Evolutionary conservation across 2,113 vertebrate species (phyloP), one percentile per base, ranked within the genome.

Genomic region (Dicentrarchus labrax): DNA sequence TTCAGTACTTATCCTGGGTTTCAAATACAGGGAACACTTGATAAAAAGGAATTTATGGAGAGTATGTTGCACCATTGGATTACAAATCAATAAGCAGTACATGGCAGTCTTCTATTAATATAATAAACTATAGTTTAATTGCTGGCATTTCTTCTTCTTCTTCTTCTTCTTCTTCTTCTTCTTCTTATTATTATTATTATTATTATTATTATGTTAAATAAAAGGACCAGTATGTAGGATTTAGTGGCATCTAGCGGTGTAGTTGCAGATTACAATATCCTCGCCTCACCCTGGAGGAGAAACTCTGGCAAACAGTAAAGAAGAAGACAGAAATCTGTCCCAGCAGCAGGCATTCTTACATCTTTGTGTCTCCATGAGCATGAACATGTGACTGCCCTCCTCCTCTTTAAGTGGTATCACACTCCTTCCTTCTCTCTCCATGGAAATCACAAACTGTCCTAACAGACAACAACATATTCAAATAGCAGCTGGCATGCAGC

Each of bases 391-490:
- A 71, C 30, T 61, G 12, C 8, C 16, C 9, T 17, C 6, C 8
- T 16, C 8, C 30, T 51, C 47, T 50, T 24, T 24, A 22, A 60
- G 36, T 62, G 41, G 38, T 43, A 38, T 13, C 19, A 0, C 10
- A 13, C 56, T 60, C 16, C 10, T 38, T 39, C 36, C 45, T 51
- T 39, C 22, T 64, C 30, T 38, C 51, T 50, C 17, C 11, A 41
- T 76, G 36, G 36, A 65, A 53, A 76, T 65, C 38, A 41, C 21
- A 53, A 65, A 65, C 73, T 30, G 19, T 39, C 21, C 60, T 1
- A 24, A 76, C 60, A 19, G 47, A 65, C 21, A 19, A 65, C 21
- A 19, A 65, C 50, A 6, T 51, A 64, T 53, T 64, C 60, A 64
- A 53, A 76, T 22, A 17, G n/a, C n/a, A 65, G 47, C 47, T 76